These are phyloP conservation scores for Heterotis niloticus DNA, from an alignment of 2,113 vertebrate genomes.

Conservation along the genomic window DNA sequence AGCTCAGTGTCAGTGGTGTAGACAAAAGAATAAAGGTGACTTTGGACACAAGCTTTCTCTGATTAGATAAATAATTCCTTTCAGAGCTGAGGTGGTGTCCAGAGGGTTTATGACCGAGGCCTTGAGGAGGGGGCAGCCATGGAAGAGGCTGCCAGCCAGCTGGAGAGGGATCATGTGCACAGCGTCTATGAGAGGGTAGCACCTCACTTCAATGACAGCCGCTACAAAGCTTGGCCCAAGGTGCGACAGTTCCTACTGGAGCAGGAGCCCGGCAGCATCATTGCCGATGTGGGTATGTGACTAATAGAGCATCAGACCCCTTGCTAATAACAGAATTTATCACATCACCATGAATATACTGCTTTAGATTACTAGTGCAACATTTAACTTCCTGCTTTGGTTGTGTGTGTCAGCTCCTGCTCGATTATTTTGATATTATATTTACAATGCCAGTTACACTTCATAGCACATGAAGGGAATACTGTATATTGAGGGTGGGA, in stretches of 20 bases:
- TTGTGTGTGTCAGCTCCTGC: too few relatives aligned
- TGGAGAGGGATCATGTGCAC: constrained; percentile 66
- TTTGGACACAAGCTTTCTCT: too few relatives aligned
- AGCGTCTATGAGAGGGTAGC: constrained; percentile 71
- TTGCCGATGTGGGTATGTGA: constrained; percentile 67
- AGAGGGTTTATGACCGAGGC: constrained; percentile 45
- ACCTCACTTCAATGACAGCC: constrained; percentile 67
- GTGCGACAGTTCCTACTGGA: constrained; percentile 71
- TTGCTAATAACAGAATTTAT: not conserved
- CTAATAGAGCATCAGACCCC: not conserved
- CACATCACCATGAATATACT: too few relatives aligned
- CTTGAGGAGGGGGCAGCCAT: constrained; percentile 49
- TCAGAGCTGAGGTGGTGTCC: constrained; percentile 45
- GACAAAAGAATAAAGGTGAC: too few relatives aligned
- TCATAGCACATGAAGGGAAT: too few relatives aligned
- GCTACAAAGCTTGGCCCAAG: constrained; percentile 71
- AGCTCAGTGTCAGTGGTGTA: not conserved
- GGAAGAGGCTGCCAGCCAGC: constrained; percentile 69
- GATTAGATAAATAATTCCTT: constrained; percentile 13
- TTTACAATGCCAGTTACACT: too few relatives aligned
- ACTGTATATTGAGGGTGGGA: too few relatives aligned
- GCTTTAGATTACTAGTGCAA: too few relatives aligned
- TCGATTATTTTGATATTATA: too few relatives aligned
- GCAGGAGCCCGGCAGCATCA: constrained; percentile 64
- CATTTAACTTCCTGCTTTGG: too few relatives aligned